Base-by-base conservation (phyloP, 23 tunicate genomes). In the Halocynthia roretzi region DNA sequence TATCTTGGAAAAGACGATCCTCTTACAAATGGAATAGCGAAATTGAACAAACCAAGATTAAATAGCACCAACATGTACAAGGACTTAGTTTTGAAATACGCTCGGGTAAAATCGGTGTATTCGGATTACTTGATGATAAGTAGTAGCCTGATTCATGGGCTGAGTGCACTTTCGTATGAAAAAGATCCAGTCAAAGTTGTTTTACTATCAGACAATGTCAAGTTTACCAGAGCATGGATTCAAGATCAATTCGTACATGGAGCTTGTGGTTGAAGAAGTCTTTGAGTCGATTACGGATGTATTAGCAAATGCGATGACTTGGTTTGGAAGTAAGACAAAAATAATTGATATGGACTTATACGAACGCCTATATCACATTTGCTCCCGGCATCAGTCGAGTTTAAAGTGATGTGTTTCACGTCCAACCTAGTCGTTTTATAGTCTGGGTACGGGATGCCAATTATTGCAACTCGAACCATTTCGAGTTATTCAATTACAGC, bases 301-400 rank as follows among this genome's bases (percentile, higher is more conserved):
- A 7, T 7, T 90, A 50, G 5, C 62, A 62, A 77, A 85, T 49
- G 71, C 90, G 23, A 81, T 83, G 76, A 18, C 83, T 7, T 90
- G 97, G 97, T 90, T 85, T 73, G 97, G 97, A 85, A 86, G 97
- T 90, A 58, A 12, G 62, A 19, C 5, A 58, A 58, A 58, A 58
- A 58, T 14, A 1, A 15, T 14, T 58, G 63, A 14, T 58, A 2
- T 58, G 17, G 63, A 58, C 15, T 58, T 14, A 20, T 65, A 10
- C 70, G 19, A 10, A 65, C 5, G 9, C 31, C 44, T 31, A 4
- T 31, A 31, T 31, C 44, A 31, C 44, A 31, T 31, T 31, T 31
- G 1, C 44, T 31, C 44, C 44, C 2, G 44, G 2, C 2, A 31
- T 4, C 4, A 31, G 44, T 31, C 44, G 44, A 31, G 44, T 31